Conservation (phyloP, 2,113 vertebrate genomes). For the Hemichromis elongatus region DNA sequence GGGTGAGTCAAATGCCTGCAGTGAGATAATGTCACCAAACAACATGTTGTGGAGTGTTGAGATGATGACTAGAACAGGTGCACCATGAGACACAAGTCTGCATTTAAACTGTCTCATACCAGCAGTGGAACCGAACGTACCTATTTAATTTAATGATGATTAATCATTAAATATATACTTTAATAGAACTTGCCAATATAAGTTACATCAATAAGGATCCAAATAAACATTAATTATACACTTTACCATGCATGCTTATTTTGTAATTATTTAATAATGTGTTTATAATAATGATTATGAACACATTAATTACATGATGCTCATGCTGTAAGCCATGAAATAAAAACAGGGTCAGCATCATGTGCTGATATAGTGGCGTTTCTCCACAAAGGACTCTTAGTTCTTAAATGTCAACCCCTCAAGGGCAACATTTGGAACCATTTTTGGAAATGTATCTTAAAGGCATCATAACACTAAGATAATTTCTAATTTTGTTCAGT, state of each 20-base stretch:
- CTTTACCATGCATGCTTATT: background rate
- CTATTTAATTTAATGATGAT: background rate
- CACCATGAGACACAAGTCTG: background rate
- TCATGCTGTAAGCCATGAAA: background rate
- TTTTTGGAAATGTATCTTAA: background rate
- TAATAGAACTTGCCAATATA: background rate
- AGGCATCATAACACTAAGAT: background rate
- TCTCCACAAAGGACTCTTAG: background rate
- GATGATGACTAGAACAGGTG: background rate
- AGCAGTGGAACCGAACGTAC: background rate
- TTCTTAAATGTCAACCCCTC: background rate
- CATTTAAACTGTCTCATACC: rapidly evolving
- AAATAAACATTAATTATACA: background rate
- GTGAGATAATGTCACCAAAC: background rate
- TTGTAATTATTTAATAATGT: background rate
- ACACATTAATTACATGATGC: background rate
- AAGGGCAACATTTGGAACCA: background rate
- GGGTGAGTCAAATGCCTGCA: background rate
- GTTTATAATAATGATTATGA: background rate
- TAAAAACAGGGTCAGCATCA: background rate
- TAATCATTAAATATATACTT: background rate
- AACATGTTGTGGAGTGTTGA: too few species aligned
- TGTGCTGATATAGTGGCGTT: background rate
- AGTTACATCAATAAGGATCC: background rate
- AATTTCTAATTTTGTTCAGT: background rate